Evolutionary conservation across 1,140 invertebrate genomes (phyloP).

Genomic region (Leptonema lineaticorne): DNA sequence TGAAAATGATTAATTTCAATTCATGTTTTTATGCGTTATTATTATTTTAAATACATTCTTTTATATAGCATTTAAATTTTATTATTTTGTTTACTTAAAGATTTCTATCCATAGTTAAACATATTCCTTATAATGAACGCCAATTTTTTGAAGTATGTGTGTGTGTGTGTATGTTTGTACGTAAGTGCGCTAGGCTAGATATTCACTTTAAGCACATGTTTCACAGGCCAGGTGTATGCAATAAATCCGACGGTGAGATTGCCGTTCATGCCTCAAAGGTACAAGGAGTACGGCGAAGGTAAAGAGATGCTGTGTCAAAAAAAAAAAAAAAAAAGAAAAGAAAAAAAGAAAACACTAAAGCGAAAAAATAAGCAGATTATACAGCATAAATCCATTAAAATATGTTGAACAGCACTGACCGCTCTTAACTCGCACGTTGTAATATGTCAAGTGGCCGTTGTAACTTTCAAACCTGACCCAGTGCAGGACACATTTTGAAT

Average conservation of each 20-base stretch:
- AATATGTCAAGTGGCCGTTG: conserved; percentile 30
- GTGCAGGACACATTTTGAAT: not conserved
- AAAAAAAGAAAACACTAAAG: too few species aligned
- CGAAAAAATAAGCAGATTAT: not conserved
- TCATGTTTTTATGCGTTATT: too few species aligned
- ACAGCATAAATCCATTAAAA: too few species aligned
- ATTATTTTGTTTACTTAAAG: too few species aligned
- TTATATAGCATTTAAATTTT: too few species aligned
- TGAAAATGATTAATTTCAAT: too few species aligned
- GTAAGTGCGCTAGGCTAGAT: not conserved
- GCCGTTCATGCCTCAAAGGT: conserved; percentile 55
- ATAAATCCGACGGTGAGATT: conserved; percentile 54
- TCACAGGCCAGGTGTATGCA: conserved; percentile 66
- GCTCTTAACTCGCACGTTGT: conserved; percentile 18
- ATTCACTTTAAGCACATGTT: conserved; percentile 33
- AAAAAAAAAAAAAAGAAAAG: not conserved
- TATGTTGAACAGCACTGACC: conserved; percentile 37
- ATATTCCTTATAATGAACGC: too few species aligned
- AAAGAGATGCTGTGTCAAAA: conserved; percentile 38
- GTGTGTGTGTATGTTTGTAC: too few species aligned
- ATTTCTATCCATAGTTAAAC: too few species aligned
- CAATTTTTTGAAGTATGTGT: too few species aligned
- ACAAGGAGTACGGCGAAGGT: conserved; percentile 56
- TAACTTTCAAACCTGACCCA: conserved; percentile 11
- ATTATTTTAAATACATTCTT: too few species aligned